These are phyloP conservation scores for Sisor rabdophorus DNA, from an alignment of 2,113 vertebrate genomes.

Conservation along the genomic window DNA sequence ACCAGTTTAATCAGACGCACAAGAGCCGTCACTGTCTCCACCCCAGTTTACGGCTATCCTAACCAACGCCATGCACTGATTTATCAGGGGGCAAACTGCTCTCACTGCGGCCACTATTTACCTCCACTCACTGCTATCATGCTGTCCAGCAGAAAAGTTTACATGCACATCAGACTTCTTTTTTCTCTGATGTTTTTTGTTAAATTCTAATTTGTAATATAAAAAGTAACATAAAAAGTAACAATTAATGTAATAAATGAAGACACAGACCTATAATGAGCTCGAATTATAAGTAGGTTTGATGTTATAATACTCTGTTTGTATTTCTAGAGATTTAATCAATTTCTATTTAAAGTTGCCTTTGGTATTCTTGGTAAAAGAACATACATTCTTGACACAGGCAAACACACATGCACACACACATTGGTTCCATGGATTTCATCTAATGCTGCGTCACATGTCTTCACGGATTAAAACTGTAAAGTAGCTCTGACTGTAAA, in stretches of 20 bases:
- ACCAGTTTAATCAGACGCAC: constrained; percentile 5
- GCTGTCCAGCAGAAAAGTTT: background rate
- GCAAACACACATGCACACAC: constrained; percentile 5
- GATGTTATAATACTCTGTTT: background rate
- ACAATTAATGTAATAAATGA: background rate
- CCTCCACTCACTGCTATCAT: background rate
- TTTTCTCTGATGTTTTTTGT: too few relatives aligned
- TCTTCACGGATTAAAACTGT: background rate
- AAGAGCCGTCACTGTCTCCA: background rate
- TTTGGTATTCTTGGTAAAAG: background rate
- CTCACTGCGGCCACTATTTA: background rate
- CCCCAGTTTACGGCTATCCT: background rate
- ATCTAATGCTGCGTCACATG: background rate
- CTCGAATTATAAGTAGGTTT: background rate
- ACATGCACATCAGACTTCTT: background rate
- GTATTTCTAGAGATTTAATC: too few relatives aligned
- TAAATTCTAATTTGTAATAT: too few relatives aligned
- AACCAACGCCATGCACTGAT: background rate
- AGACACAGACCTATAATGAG: background rate
- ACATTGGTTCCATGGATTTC: background rate
- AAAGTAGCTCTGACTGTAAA: constrained; percentile 24
- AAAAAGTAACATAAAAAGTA: too few relatives aligned
- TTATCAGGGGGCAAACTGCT: background rate
- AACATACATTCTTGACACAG: background rate
- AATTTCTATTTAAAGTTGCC: background rate